Base-by-base conservation (phyloP, 2,113 vertebrate genomes). In the Tauraco erythrolophus region DNA sequence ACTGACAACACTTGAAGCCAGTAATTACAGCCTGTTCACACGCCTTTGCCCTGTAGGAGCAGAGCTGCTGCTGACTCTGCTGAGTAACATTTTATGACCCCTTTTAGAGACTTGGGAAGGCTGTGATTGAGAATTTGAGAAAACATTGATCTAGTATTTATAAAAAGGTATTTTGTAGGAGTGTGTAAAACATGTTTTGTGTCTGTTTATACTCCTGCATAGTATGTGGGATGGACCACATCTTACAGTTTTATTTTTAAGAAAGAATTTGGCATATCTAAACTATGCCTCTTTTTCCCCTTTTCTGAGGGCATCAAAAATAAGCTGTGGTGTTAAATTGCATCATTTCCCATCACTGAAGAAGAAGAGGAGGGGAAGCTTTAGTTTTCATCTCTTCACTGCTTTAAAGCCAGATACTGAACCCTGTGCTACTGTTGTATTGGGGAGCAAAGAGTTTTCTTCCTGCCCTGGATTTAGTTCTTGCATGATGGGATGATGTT, bases 11-110 rank as follows among this genome's bases (percentile, higher is more conserved):
- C 85, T 82, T 45, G 53, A 92, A 85, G 88, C 14, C 82, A 80
- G 57, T 94, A 93, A 95, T 95, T 93, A 83, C 92, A 95, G 66
- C 61, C 85, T 86, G 79, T 53, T 92, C 94, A 69, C 82, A 72
- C 70, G 83, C 57, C 65, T 88, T 24, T 90, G 88, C 94, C 66
- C 83, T 76, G 91, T 53, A 83, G 82, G 66, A 93, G 91, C 82
- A 83, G 82, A 83, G 54, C 75, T 94, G 85, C 61, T 83, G 78
- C 91, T 85, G 85, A 68, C 57, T 89, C 84, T 92, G 74, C 82
- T 88, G 50, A 83, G 58, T 39, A 88, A 88, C 85, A 53, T 76
- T 96, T 94, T 68, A 90, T 85, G 88, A 92, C 48, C 82, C 56
- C 24, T 93, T 93, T 90, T 56, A 93, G 62, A 79, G 66, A 57